Evolutionary conservation across 2,888 invertebrate genomes (phyloP).

Genomic region (Bhutanitis thaidina): DNA sequence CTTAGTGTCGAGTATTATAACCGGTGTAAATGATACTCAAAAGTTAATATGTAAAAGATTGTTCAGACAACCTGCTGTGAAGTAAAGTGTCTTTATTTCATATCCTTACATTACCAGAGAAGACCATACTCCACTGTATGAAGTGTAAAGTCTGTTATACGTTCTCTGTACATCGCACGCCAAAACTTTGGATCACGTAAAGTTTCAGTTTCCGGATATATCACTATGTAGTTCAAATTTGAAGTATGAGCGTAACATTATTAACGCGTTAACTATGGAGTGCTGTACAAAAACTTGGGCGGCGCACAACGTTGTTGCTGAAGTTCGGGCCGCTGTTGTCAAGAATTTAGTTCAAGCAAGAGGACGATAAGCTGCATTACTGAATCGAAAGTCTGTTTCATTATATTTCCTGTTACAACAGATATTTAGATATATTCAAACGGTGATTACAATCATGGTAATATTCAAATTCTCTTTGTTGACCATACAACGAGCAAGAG

Average conservation of each 20-base stretch:
- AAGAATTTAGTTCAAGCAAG: not conserved
- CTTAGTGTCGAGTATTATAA: too few species aligned
- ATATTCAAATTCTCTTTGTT: too few species aligned
- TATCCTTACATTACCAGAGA: too few species aligned
- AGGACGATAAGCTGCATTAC: not conserved
- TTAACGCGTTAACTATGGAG: conserved; percentile 4
- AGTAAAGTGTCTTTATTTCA: too few species aligned
- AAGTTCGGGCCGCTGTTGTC: conserved; percentile 1
- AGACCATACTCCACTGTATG: too few species aligned
- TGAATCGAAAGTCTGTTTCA: not conserved
- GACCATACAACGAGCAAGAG: too few species aligned
- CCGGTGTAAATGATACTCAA: too few species aligned
- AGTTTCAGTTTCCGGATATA: conserved; percentile 1
- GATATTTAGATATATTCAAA: too few species aligned
- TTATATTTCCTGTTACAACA: too few species aligned
- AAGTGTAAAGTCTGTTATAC: not conserved
- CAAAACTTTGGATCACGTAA: not conserved
- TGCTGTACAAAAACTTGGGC: conserved; percentile 6
- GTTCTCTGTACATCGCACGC: not conserved
- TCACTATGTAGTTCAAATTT: conserved; percentile 1
- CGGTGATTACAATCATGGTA: too few species aligned
- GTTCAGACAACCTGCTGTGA: too few species aligned
- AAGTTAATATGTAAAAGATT: too few species aligned
- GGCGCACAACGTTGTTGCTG: not conserved
- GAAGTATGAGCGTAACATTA: conserved; percentile 7